Percentiles rank a stretch among this genome's conserved stretches.
Evolutionary conservation across 2,888 invertebrate species (phyloP).

Genomic region (Terebella lapidaria): DNA sequence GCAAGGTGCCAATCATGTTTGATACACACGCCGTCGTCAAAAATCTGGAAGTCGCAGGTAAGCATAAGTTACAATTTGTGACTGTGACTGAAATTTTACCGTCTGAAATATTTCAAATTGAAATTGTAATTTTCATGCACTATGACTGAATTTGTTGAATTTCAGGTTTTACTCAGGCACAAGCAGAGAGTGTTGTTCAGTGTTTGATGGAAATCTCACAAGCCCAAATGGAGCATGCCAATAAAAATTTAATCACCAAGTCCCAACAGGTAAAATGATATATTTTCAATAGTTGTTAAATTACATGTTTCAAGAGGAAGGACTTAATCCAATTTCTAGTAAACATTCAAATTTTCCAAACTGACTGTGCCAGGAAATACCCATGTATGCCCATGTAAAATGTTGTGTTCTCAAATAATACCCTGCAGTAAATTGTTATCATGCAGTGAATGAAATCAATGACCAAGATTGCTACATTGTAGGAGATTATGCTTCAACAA

Average conservation of each 20-base stretch:
- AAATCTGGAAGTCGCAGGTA: constrained; percentile 17
- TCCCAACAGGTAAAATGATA: constrained; percentile 40
- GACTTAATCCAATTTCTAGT: no score
- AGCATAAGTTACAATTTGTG: no score
- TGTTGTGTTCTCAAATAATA: no score
- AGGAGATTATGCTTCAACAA: constrained; percentile 51
- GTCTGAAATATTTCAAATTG: no score
- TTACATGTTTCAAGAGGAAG: no score
- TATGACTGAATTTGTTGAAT: background rate
- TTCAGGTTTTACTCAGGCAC: constrained; percentile 38
- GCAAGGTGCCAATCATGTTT: constrained; percentile 13
- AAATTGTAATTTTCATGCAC: background rate
- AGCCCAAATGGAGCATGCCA: constrained; percentile 39
- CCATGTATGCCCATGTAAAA: no score
- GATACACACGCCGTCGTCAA: constrained; percentile 22
- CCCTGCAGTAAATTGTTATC: no score
- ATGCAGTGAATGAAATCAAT: no score
- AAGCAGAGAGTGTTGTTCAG: constrained; percentile 40
- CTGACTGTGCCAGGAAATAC: no score
- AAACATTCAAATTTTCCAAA: no score
- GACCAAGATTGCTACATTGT: constrained; percentile 4
- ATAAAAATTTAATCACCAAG: constrained; percentile 46
- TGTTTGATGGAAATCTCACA: constrained; percentile 37
- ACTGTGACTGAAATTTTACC: no score
- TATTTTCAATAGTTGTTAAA: no score